Evolutionary conservation across 64 coral and sea anemone species (phyloP).

Genomic region (Orbicella faveolata): DNA sequence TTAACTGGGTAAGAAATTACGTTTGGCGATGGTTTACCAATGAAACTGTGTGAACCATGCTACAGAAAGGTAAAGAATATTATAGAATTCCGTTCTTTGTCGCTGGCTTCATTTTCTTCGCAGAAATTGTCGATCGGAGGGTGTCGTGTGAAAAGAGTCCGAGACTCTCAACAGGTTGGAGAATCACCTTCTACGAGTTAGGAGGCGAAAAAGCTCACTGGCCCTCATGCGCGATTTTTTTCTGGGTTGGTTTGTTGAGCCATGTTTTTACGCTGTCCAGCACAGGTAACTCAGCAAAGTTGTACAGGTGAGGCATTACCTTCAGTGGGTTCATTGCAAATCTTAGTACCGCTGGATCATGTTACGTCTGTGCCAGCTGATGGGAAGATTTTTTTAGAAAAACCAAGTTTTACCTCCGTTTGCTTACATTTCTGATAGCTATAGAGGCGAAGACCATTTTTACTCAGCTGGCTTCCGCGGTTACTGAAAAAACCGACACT

Average conservation of each 20-base stretch:
- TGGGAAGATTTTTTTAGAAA: constrained; percentile 1
- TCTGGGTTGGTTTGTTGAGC: too few relatives aligned
- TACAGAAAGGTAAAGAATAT: too few relatives aligned
- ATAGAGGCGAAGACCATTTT: not conserved
- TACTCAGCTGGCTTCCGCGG: not conserved
- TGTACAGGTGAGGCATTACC: not conserved
- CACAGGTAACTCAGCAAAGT: too few relatives aligned
- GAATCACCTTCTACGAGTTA: constrained; percentile 1
- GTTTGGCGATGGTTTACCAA: too few relatives aligned
- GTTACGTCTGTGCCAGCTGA: not conserved
- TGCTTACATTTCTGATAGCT: constrained; percentile 6
- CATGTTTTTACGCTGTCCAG: too few relatives aligned
- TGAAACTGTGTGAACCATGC: too few relatives aligned
- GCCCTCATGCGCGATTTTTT: too few relatives aligned
- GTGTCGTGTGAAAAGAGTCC: not conserved
- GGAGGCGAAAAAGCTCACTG: not conserved
- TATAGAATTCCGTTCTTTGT: too few relatives aligned
- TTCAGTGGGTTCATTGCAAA: constrained; percentile 14
- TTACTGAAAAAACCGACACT: not conserved
- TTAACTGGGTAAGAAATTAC: too few relatives aligned
- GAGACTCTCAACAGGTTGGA: constrained; percentile 2
- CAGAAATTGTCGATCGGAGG: not conserved
- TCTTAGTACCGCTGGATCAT: constrained; percentile 27
- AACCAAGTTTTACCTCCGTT: not conserved
- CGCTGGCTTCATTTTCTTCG: too few relatives aligned